These are phyloP conservation scores for Drosophila austrosaltans DNA, from an alignment of 2,888 invertebrate genomes.

Conservation along the genomic window DNA sequence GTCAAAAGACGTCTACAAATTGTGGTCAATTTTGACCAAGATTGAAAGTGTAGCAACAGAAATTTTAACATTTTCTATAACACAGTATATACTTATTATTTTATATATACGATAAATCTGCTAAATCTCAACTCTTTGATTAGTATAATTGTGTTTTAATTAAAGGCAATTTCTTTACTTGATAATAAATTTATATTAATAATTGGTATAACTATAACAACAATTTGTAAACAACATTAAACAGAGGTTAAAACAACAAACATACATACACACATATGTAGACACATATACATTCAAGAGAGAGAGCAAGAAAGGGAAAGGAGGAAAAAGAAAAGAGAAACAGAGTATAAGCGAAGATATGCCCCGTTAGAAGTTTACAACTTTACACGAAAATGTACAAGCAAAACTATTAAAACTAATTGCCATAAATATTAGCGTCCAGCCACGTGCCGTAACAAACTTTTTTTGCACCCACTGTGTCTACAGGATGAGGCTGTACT, in stretches of 20 bases:
- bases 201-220: constrained; percentile 37
- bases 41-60: too few species aligned
- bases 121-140: not conserved
- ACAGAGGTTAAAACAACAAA: constrained; percentile 48
- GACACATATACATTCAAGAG: not conserved
- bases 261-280: constrained; percentile 21
- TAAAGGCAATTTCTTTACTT: not conserved
- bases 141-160: not conserved
- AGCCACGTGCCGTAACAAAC: constrained; percentile 63
- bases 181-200: constrained; percentile 33
- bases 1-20: too few species aligned
- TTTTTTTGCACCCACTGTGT: constrained; percentile 42
- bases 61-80: too few species aligned
- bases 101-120: not conserved
- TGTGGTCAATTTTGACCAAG: too few species aligned
- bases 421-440: constrained; percentile 75
- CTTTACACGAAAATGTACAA: constrained; percentile 65
- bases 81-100: too few species aligned
- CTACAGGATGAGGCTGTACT: not conserved
- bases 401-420: constrained; percentile 76
- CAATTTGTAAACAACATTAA: constrained; percentile 61
- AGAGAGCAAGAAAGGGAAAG: constrained; percentile 5
- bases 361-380: constrained; percentile 50
- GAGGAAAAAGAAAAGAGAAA: constrained; percentile 24
- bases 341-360: constrained; percentile 2